These are phyloP conservation scores for Pterocles gutturalis DNA, from an alignment of 2,113 vertebrate species.

Conservation along the genomic window DNA sequence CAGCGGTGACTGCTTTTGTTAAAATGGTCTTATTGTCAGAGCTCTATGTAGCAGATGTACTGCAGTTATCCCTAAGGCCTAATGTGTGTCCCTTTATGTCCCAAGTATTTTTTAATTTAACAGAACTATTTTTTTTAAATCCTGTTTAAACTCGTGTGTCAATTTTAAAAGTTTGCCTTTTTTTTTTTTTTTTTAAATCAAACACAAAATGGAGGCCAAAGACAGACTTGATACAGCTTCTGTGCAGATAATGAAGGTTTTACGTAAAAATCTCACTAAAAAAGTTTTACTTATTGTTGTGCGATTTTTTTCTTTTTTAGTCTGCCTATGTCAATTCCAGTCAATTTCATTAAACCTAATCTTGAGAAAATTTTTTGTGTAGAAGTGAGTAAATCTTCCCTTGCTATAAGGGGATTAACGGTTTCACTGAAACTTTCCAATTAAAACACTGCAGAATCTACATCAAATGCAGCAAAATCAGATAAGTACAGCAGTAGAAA, in stretches of 20 bases:
- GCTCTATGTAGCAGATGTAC: background rate
- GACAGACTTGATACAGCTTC: background rate
- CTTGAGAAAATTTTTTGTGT: background rate
- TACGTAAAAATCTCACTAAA: background rate
- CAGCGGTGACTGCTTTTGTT: background rate
- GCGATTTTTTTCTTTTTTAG: background rate
- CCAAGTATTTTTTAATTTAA: background rate
- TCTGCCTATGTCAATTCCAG: background rate
- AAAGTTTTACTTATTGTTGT: background rate
- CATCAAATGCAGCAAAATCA: background rate
- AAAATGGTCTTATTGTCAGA: background rate
- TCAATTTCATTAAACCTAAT: background rate
- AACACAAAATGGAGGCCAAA: background rate
- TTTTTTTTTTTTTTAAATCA: background rate
- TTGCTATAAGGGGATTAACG: background rate
- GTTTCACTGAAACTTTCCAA: background rate
- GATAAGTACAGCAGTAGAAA: accelerated
- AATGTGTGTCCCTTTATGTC: background rate
- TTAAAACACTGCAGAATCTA: background rate
- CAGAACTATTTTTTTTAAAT: background rate
- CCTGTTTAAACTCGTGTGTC: background rate
- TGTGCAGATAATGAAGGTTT: background rate
- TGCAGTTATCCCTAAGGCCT: background rate
- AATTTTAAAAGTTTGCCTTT: background rate
- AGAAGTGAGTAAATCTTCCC: background rate